A percentile compares a stretch with the other conserved stretches of the same genome.
Conservation (phyloP, 2,113 vertebrate species). For the Myotis davidii region DNA sequence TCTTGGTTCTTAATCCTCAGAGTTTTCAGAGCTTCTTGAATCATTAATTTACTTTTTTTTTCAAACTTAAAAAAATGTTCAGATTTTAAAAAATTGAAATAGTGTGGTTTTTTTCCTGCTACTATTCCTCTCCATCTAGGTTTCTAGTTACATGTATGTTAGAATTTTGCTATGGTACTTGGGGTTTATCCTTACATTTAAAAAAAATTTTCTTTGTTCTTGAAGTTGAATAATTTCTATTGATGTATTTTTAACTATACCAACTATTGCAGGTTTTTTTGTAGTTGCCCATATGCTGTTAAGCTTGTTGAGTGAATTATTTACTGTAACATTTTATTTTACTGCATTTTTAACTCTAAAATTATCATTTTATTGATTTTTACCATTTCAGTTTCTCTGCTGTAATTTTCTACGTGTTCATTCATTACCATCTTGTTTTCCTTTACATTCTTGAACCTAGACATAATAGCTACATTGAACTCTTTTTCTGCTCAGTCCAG, state of each 20-base stretch:
- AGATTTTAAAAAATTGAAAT: not conserved
- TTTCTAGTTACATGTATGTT: not conserved
- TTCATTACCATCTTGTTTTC: not conserved
- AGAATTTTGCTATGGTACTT: not conserved
- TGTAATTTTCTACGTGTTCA: not conserved
- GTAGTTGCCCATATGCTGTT: not conserved
- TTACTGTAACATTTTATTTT: not conserved
- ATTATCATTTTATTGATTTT: not conserved
- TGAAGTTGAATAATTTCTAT: not conserved
- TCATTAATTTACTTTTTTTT: not conserved
- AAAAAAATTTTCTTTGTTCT: constrained; percentile 13
- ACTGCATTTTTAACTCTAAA: not conserved
- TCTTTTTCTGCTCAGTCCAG: not conserved
- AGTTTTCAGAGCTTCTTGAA: not conserved
- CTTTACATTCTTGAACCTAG: not conserved
- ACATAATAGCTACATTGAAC: not conserved
- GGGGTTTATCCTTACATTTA: not conserved
- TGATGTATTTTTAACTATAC: not conserved
- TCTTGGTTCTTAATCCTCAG: not conserved
- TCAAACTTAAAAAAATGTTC: not conserved
- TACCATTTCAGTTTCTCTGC: not conserved
- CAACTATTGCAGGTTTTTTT: not conserved
- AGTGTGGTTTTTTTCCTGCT: not conserved
- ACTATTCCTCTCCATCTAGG: not conserved
- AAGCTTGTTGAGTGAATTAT: not conserved